Percentiles rank a stretch among this genome's conserved stretches.
These are phyloP conservation scores for Cygnus olor DNA, from an alignment of 2,797 vertebrate species.

Conservation along the genomic window DNA sequence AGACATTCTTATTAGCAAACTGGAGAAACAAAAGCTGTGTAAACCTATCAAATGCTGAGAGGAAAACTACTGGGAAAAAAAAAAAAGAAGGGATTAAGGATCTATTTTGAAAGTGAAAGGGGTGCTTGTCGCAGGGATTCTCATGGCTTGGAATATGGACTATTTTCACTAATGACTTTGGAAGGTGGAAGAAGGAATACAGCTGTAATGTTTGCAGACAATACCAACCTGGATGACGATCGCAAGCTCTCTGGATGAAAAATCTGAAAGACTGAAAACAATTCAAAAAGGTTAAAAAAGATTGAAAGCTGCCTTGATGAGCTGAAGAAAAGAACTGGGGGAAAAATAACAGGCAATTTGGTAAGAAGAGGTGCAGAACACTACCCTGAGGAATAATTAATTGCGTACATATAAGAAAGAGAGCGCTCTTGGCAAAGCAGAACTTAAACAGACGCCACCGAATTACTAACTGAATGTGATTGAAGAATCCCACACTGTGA, in stretches of 20 bases:
- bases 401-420: conserved; percentile 37
- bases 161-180: conserved; percentile 16
- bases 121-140: background rate
- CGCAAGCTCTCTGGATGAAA: background rate
- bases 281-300: background rate
- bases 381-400: conserved; percentile 56
- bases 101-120: background rate
- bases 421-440: conserved; percentile 45
- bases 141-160: background rate
- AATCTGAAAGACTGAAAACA: background rate
- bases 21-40: background rate
- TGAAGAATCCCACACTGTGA: conserved; percentile 32
- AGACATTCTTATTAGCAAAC: background rate
- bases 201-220: background rate
- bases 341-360: background rate
- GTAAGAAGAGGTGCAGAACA: background rate
- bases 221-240: background rate
- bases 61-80: background rate
- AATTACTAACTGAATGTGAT: conserved; percentile 19
- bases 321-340: background rate
- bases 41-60: background rate
- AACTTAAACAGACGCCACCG: conserved; percentile 46
- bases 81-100: background rate
- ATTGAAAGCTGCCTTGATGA: background rate
- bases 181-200: background rate